Conservation (phyloP, 92 coral and sea anemone species). For the Palythoa caribaeorum region DNA sequence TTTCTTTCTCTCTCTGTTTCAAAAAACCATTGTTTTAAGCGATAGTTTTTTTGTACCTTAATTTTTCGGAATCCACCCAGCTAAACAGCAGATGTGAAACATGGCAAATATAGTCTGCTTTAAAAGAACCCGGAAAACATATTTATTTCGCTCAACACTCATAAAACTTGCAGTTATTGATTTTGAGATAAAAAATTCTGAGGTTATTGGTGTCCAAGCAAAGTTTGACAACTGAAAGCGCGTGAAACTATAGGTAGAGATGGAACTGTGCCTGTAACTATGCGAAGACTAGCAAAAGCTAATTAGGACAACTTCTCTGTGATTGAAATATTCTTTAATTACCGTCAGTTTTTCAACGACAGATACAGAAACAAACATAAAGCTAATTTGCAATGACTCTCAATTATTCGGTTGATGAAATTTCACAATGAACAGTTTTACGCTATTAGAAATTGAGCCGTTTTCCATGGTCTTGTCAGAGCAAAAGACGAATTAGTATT, state of each 20-base stretch:
- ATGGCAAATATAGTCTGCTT: background rate
- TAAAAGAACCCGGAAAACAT: background rate
- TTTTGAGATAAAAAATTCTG: background rate
- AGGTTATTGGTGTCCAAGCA: background rate
- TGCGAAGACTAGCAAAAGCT: background rate
- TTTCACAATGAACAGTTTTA: background rate
- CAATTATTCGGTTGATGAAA: background rate
- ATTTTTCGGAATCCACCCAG: background rate
- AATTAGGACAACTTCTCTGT: constrained; percentile 48
- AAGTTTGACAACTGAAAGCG: background rate
- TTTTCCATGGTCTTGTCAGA: background rate
- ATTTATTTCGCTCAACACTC: background rate
- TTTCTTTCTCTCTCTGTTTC: constrained; percentile 13
- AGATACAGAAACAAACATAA: constrained; percentile 19
- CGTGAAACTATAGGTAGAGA: background rate
- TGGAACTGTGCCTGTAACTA: background rate
- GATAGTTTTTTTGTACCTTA: background rate
- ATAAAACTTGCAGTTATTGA: background rate
- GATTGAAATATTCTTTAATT: constrained; percentile 57
- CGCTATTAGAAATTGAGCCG: background rate
- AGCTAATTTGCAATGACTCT: background rate
- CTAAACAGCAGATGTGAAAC: constrained; percentile 29
- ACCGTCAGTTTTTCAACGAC: constrained; percentile 11
- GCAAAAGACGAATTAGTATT: background rate
- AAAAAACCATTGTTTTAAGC: constrained; percentile 17